A percentile compares a stretch with the other conserved stretches of the same genome.
These are phyloP conservation scores for Lethrus apterus DNA, from an alignment of 1,140 invertebrate species.

Conservation along the genomic window DNA sequence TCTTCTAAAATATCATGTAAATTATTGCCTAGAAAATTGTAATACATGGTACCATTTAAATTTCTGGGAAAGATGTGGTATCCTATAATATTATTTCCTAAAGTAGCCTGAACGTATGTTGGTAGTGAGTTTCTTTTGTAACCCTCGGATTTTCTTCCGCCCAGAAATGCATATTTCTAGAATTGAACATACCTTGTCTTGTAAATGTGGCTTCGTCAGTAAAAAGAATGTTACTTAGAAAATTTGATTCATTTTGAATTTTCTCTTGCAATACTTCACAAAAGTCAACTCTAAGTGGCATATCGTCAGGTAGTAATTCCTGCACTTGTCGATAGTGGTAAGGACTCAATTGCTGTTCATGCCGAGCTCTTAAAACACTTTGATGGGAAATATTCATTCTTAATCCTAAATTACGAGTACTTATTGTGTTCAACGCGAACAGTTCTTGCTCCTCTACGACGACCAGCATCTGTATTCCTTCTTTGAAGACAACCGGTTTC, in stretches of 20 bases:
- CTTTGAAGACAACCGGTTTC: background rate
- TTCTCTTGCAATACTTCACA: no score
- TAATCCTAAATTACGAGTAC: background rate
- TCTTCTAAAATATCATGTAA: background rate
- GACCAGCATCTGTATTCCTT: background rate
- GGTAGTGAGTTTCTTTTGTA: no score
- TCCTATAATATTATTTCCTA: no score
- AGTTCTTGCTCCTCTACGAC: no score
- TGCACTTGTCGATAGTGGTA: background rate
- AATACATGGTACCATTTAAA: background rate
- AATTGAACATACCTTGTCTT: conserved; percentile 34
- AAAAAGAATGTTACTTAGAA: no score
- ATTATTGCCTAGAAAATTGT: background rate
- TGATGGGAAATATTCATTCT: background rate
- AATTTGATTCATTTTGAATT: no score
- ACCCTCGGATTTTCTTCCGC: no score
- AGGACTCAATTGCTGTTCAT: background rate
- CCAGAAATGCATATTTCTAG: conserved; percentile 29
- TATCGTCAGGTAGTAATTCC: background rate
- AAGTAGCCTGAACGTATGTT: no score
- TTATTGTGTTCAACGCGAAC: background rate
- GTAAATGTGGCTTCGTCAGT: no score
- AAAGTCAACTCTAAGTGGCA: background rate
- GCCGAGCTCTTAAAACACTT: background rate
- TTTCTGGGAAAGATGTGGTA: background rate